Conservation (phyloP, 2,797 vertebrate species). For the Sebastiscus tertius region DNA sequence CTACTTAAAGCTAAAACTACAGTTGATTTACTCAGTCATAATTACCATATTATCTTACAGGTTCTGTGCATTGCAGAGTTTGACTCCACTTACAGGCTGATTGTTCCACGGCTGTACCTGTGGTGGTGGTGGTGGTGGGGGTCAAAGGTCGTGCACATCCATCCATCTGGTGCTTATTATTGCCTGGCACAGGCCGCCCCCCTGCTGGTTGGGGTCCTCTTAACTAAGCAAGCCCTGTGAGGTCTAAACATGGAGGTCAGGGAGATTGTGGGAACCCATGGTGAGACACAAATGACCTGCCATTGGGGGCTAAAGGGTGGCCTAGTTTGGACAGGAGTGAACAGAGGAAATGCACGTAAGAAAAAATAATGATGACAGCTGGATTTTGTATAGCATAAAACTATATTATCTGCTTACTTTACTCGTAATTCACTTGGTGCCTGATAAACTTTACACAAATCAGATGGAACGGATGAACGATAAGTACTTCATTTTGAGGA, state of each 20-base stretch:
- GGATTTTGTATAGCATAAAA: conserved; percentile 13
- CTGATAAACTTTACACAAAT: conserved; percentile 44
- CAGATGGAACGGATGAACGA: conserved; percentile 47
- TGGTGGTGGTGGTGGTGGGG: not conserved
- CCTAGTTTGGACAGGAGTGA: not conserved
- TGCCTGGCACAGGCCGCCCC: conserved; percentile 22
- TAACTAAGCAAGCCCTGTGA: conserved; percentile 60
- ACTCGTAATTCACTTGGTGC: conserved; percentile 15
- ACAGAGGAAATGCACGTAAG: not conserved
- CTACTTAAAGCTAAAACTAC: not conserved
- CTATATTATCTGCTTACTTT: not conserved
- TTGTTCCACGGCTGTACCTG: conserved; percentile 17
- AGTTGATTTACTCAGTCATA: not conserved
- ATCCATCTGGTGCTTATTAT: conserved; percentile 63
- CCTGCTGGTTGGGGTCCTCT: conserved; percentile 36
- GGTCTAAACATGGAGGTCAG: conserved; percentile 52
- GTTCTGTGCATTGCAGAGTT: not conserved
- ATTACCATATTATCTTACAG: not conserved
- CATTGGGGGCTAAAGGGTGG: conserved; percentile 31
- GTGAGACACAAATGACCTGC: conserved; percentile 37
- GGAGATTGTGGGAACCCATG: conserved; percentile 53
- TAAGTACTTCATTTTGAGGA: conserved; percentile 41
- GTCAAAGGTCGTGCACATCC: conserved; percentile 46
- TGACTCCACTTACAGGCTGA: conserved; percentile 19
- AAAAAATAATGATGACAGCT: not conserved